Percentiles rank a stretch among this genome's conserved stretches.
Conservation (phyloP, 2,888 invertebrate genomes). For the Drosophila algonquin region DNA sequence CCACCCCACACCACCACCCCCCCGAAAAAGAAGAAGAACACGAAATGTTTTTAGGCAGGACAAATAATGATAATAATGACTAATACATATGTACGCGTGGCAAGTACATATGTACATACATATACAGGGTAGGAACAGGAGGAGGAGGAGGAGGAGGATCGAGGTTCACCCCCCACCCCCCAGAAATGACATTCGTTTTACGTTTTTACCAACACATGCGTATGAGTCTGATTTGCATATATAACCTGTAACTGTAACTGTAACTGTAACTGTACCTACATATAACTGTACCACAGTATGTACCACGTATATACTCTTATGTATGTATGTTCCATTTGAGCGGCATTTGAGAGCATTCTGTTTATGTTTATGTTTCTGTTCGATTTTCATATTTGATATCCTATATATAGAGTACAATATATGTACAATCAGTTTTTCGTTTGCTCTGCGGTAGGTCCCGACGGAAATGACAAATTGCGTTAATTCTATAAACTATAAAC, state of each 20-base stretch:
- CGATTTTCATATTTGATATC: neutral
- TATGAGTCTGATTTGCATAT: too few relatives aligned
- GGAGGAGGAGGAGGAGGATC: too few relatives aligned
- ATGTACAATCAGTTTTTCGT: conserved; percentile 22
- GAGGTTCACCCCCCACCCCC: too few relatives aligned
- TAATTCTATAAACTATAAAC: conserved; percentile 40
- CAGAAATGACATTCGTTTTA: too few relatives aligned
- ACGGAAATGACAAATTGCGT: conserved; percentile 48
- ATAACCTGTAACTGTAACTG: too few relatives aligned
- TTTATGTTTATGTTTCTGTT: neutral
- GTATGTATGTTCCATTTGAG: neutral
- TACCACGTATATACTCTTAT: too few relatives aligned
- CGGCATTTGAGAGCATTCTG: neutral
- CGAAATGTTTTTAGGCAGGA: conserved; percentile 28
- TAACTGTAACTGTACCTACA: too few relatives aligned
- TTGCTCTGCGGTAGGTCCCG: conserved; percentile 56
- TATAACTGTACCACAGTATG: too few relatives aligned
- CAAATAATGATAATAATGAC: conserved; percentile 20
- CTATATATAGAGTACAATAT: neutral
- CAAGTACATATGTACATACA: too few relatives aligned
- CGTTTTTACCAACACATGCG: too few relatives aligned
- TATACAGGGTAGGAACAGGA: too few relatives aligned
- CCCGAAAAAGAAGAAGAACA: conserved; percentile 3
- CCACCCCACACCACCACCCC: too few relatives aligned
- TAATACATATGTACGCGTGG: neutral